Conservation (phyloP, 2,797 vertebrate genomes). For the Myripristis jacobus region DNA sequence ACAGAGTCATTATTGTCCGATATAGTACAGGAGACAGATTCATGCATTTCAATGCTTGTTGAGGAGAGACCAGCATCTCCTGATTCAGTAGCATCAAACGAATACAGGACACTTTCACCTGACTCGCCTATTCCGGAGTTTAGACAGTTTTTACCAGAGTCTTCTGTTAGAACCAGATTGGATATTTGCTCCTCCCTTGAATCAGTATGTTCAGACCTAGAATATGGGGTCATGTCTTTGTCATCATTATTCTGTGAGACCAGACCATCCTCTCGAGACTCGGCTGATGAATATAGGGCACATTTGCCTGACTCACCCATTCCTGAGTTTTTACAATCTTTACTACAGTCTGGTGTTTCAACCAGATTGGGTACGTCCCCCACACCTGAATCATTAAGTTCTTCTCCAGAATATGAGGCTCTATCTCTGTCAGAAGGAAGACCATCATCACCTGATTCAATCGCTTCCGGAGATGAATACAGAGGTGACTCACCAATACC, state of each 20-base stretch:
- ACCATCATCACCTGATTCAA: conserved; percentile 52
- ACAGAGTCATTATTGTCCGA: conserved; percentile 60
- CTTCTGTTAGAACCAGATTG: neutral
- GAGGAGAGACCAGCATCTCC: conserved; percentile 57
- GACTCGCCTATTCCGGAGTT: conserved; percentile 75
- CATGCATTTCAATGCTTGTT: conserved; percentile 13
- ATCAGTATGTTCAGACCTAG: conserved; percentile 45
- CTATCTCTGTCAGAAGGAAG: conserved; percentile 31
- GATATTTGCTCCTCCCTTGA: conserved; percentile 43
- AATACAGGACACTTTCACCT: conserved; percentile 51
- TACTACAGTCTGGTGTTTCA: conserved; percentile 29
- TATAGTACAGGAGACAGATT: conserved; percentile 39
- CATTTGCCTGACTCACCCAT: conserved; percentile 73
- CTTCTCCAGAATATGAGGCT: conserved; percentile 30
- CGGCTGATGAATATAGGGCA: conserved; percentile 37
- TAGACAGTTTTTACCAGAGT: conserved; percentile 45
- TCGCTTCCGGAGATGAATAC: conserved; percentile 37
- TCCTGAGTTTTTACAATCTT: conserved; percentile 59
- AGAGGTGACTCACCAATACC: conserved; percentile 41
- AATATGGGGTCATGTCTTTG: conserved; percentile 1
- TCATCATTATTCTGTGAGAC: conserved; percentile 20
- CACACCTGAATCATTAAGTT: conserved; percentile 44
- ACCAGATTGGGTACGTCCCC: conserved; percentile 24
- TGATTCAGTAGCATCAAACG: conserved; percentile 57
- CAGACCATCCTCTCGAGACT: conserved; percentile 58